These are phyloP conservation scores for Holotrichia oblita DNA, from an alignment of 1,140 invertebrate species.

Conservation along the genomic window DNA sequence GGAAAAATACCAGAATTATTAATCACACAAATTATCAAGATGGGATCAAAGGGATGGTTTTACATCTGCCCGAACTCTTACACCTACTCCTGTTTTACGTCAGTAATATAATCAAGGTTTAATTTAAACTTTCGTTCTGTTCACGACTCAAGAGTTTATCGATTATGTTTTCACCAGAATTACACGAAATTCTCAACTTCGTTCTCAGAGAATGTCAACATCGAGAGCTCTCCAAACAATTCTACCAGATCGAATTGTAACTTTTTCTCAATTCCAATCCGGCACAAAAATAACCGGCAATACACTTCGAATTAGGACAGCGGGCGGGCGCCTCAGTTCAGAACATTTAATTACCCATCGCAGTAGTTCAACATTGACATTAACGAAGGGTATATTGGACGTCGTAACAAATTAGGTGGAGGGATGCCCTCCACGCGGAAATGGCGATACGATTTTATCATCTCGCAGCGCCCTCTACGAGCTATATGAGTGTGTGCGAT, in stretches of 20 bases:
- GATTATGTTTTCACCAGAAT: too few species aligned
- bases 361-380: slow-evolving; percentile 31
- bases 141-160: too few species aligned
- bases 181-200: too few species aligned
- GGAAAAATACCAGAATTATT: too few species aligned
- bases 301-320: not conserved
- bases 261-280: not conserved
- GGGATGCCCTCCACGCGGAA: slow-evolving; percentile 8
- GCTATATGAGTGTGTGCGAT: not conserved
- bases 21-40: too few species aligned
- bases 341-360: slow-evolving; percentile 22
- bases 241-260: not conserved
- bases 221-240: too few species aligned
- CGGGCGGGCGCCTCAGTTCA: not conserved
- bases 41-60: too few species aligned
- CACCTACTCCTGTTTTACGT: too few species aligned
- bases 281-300: not conserved
- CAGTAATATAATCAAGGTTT: too few species aligned
- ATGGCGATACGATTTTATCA: slow-evolving; percentile 30
- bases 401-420: slow-evolving; percentile 31
- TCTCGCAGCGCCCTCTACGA: not conserved
- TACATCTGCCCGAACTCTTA: too few species aligned
- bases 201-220: too few species aligned
- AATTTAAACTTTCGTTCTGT: too few species aligned
- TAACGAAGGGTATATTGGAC: slow-evolving; percentile 31